Base-by-base conservation (phyloP, 2,888 invertebrate species). In the Euproctis similis region DNA sequence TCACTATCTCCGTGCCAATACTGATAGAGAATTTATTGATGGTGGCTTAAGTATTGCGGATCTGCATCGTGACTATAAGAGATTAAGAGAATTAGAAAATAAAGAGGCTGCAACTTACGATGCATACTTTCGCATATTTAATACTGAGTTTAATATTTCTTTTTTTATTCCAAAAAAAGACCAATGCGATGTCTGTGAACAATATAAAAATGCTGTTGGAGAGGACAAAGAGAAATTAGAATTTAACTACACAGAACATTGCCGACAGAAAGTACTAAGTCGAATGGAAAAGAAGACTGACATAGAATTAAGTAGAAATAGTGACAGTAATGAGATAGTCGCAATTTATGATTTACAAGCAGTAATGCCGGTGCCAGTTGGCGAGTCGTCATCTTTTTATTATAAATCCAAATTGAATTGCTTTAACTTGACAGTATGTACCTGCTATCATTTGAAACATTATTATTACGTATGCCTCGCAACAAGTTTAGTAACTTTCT, bases 151-250 rank as follows among this genome's bases (percentile, higher is more conserved):
- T 48, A 31, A n/a, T n/a, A n/a, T n/a, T n/a, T n/a, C n/a, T n/a
- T n/a, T n/a, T n/a, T n/a, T n/a, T n/a, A n/a, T n/a, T 31, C 48
- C 51, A 2, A 40, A 38, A 5, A 48, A 48, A 24, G 45, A 51
- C 10, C 46, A 39, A 12, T 51, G 51, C 17, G 44, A 51, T 20
- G 2, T 31, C 12, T 51, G 42, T 21, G 34, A 28, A 10, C 37
- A 36, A 8, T 46, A 23, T 11, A 14, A 19, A 26, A 46, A 48
- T 25, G 30, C 30, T 2, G 36, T 40, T 25, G 1, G 6, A 3
- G 4, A 3, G 8, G 1, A 11, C 8, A 9, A 47, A 36, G 28
- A 23, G 8, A 21, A 32, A 7, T 43, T 38, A 10, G 34, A 42
- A 5, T 1, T 10, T 7, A 18, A 6, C 6, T 8, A 18, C n/a